Base-by-base conservation (phyloP, 2,113 vertebrate genomes). In the Pseudonaja textilis region DNA sequence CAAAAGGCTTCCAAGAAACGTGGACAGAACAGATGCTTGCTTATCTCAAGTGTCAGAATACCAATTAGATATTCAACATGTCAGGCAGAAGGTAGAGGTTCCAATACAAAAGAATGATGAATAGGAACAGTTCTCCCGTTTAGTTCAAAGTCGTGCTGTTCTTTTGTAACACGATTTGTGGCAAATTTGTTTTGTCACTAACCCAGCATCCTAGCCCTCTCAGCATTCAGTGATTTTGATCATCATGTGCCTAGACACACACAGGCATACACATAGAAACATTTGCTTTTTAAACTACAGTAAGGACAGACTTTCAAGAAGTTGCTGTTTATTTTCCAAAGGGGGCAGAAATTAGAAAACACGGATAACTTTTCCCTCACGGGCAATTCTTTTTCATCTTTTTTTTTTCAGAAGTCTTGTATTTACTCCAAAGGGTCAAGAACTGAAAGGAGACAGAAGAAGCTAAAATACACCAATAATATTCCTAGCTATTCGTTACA, bases 181-280 rank as follows among this genome's bases (percentile, higher is more conserved):
- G 98, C 98, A 99, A 99, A 99, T 99, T 99, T 99, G 99, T 99
- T 99, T 98, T 98, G 99, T 98, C 98, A 98, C 98, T 98, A 98
- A 98, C 74, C 34, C 74, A 98, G 97, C 98, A 98, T 98, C 97
- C 96, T 97, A 96, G 96, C 97, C 95, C 97, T 97, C 96, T 94
- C 96, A 95, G 96, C 96, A 96, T 98, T 96, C 96, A 97, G 96
- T 96, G 97, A 97, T 97, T 97, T 97, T 97, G 96, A 96, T 97
- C 96, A 97, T 97, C 96, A 29, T 64, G 87, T 90, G 89, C 81
- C n/a, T 45, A 45, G 18, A 2, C 26, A 26, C 47, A 54, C 47
- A 42, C 23, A 69, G 7, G 23, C 59, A 81, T 29, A 29, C 85
- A 47, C 29, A 22, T 23, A 52, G n/a, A 54, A 5, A 85, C 6